These are phyloP conservation scores for Epizoanthus stellaris DNA, from an alignment of 92 coral and sea anemone genomes.

Conservation along the genomic window DNA sequence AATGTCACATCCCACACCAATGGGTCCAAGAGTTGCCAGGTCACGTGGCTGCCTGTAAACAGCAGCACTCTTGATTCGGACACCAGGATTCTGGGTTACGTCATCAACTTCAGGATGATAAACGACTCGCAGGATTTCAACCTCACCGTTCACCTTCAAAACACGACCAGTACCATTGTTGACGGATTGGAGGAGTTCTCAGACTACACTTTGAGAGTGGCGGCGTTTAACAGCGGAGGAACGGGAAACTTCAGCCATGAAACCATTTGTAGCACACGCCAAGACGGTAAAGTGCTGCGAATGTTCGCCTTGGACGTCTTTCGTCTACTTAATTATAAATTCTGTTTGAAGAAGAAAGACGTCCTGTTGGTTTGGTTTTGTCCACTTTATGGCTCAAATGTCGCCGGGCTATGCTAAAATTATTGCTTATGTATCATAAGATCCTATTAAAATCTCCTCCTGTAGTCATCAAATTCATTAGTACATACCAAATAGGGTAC, in stretches of 20 bases:
- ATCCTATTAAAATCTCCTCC: too few relatives aligned
- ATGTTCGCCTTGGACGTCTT: not conserved
- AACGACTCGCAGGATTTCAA: constrained; percentile 29
- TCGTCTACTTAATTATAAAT: not conserved
- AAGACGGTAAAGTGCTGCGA: constrained; percentile 19
- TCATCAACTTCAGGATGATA: constrained; percentile 6
- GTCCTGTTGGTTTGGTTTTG: too few relatives aligned
- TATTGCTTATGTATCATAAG: too few relatives aligned
- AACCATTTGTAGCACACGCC: constrained; percentile 14
- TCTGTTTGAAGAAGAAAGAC: not conserved
- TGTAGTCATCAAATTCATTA: too few relatives aligned
- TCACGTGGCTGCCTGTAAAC: constrained; percentile 3
- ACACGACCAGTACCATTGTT: constrained; percentile 7
- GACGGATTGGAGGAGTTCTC: constrained; percentile 32
- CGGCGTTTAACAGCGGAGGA: constrained; percentile 32
- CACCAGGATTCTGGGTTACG: constrained; percentile 14
- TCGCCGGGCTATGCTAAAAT: too few relatives aligned
- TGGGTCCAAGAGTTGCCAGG: constrained; percentile 14
- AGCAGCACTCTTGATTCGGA: constrained; percentile 13
- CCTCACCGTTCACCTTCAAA: not conserved
- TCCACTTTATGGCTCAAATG: too few relatives aligned
- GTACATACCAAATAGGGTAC: too few relatives aligned
- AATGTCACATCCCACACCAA: constrained; percentile 8
- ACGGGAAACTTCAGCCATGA: not conserved
- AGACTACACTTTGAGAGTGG: constrained; percentile 5